Conservation (phyloP, 2,888 invertebrate genomes). For the Leptinotarsa peninsularis region DNA sequence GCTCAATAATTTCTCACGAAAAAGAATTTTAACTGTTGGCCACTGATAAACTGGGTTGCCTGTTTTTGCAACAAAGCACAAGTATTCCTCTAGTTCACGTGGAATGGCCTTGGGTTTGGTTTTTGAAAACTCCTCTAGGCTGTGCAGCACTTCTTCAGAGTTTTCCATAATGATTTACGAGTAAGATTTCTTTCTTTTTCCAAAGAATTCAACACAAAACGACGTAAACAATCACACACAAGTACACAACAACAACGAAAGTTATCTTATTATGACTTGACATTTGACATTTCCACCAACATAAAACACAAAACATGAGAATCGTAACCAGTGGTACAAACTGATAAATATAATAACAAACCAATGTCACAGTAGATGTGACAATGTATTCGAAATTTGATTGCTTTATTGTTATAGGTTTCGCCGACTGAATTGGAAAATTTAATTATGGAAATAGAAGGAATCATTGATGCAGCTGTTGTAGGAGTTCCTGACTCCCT, state of each 20-base stretch:
- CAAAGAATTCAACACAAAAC: slow-evolving; percentile 42
- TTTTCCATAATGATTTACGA: slow-evolving; percentile 76
- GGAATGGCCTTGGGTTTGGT: slow-evolving; percentile 83
- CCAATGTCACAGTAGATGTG: no score
- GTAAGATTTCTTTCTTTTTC: slow-evolving; percentile 20
- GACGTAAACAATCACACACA: slow-evolving; percentile 14
- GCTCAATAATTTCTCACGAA: slow-evolving; percentile 86
- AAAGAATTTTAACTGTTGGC: slow-evolving; percentile 87
- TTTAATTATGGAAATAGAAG: slow-evolving; percentile 77
- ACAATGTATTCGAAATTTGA: no score
- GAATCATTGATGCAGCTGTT: slow-evolving; percentile 82
- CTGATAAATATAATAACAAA: no score
- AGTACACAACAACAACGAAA: slow-evolving; percentile 6
- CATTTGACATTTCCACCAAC: slow-evolving; percentile 13
- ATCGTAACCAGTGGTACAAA: no score
- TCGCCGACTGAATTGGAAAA: slow-evolving; percentile 89
- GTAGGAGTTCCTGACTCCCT: slow-evolving; percentile 78
- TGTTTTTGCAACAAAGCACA: slow-evolving; percentile 90
- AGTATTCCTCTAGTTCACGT: slow-evolving; percentile 88
- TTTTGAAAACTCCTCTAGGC: slow-evolving; percentile 86
- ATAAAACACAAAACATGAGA: background rate
- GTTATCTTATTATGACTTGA: slow-evolving; percentile 12
- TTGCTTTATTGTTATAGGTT: slow-evolving; percentile 69
- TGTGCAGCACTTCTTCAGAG: slow-evolving; percentile 85
- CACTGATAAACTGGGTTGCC: slow-evolving; percentile 95